Evolutionary conservation across 1,140 invertebrate genomes (phyloP).

Genomic region (Melitaea cinxia): DNA sequence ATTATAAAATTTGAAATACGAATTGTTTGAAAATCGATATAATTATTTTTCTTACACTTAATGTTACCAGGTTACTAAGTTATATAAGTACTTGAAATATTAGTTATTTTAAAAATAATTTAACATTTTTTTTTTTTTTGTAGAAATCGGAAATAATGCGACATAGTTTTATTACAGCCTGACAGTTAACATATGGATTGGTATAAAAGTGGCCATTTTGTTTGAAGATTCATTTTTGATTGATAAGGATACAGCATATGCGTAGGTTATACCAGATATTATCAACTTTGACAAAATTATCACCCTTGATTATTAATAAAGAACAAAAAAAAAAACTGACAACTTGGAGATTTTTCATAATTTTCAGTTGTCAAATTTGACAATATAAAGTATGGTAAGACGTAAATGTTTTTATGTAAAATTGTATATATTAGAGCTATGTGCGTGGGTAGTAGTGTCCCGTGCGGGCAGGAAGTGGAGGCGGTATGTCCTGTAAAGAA

Average conservation of each 20-base stretch:
- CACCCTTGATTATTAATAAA: too few species aligned
- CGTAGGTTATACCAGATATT: too few species aligned
- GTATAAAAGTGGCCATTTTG: neutral
- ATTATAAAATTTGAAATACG: neutral
- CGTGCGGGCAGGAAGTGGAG: constrained; percentile 71
- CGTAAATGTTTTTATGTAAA: neutral
- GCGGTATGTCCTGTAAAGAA: constrained; percentile 65
- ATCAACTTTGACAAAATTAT: neutral
- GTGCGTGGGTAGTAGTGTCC: constrained; percentile 72
- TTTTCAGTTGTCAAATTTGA: too few species aligned
- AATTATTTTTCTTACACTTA: too few species aligned
- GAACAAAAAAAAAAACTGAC: too few species aligned
- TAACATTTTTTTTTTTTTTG: neutral
- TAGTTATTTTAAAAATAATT: neutral
- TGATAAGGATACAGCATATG: neutral
- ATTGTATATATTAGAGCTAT: constrained; percentile 47
- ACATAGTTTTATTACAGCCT: neutral
- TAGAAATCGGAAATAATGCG: neutral
- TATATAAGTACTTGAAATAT: neutral
- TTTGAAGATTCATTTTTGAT: neutral
- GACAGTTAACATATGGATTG: neutral
- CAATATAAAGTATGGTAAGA: neutral
- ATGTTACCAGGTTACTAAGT: too few species aligned
- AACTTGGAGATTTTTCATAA: too few species aligned
- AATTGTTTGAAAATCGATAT: neutral